A percentile compares a stretch with the other conserved stretches of the same genome.
phyloP scores from a whole-genome alignment of 2,113 vertebrate species.

The Nesoenas mayeri region DNA sequence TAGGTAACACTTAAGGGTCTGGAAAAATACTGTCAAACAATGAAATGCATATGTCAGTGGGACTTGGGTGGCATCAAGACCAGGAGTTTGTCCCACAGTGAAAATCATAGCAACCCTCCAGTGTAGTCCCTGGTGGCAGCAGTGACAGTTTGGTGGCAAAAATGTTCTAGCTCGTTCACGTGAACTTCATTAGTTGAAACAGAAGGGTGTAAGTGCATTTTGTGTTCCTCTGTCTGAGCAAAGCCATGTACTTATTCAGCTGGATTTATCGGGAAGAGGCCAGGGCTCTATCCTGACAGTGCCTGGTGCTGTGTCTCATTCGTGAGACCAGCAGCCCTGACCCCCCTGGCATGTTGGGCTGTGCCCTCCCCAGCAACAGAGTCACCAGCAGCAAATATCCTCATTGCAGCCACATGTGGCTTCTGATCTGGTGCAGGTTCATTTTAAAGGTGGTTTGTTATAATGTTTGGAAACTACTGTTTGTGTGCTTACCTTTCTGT shows the following conservation, averaged over 20 bases:
- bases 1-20: background rate
- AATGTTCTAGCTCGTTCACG: background rate
- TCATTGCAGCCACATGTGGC: accelerated
- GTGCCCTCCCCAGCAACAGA: background rate
- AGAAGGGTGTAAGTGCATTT: background rate
- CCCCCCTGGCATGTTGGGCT: background rate
- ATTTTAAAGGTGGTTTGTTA: background rate
- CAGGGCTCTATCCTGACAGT: background rate
- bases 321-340: background rate
- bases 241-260: background rate
- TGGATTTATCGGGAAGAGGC: background rate
- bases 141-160: background rate
- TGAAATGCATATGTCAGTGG: background rate
- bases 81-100: background rate
- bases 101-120: background rate
- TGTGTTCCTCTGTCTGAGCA: background rate
- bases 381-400: background rate
- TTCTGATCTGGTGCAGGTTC: background rate
- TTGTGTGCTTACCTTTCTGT: background rate
- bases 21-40: background rate
- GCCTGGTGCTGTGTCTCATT: background rate
- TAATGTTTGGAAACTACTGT: background rate
- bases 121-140: accelerated
- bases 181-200: background rate
- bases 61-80: background rate